A percentile compares a stretch with the other conserved stretches of the same genome.
These are phyloP conservation scores for Cyclophora punctaria DNA, from an alignment of 2,888 invertebrate species.

Conservation along the genomic window DNA sequence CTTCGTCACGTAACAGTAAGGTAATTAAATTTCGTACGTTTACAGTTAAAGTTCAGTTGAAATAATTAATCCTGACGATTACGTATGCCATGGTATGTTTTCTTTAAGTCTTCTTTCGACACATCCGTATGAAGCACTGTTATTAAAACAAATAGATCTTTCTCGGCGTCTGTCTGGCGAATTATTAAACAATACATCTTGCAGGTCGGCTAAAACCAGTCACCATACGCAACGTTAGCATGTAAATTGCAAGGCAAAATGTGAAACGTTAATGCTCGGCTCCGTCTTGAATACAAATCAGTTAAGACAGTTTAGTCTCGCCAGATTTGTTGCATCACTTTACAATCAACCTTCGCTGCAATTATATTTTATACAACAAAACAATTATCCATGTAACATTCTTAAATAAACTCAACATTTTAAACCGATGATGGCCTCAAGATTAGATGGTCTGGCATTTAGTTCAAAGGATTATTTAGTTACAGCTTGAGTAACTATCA, in stretches of 20 bases:
- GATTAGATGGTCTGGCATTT: too few species aligned
- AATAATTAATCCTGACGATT: too few species aligned
- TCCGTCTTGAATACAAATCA: conserved; percentile 26
- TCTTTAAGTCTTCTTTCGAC: conserved; percentile 5
- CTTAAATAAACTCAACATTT: too few species aligned
- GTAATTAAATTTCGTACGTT: conserved; percentile 22
- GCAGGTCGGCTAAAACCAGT: neutral
- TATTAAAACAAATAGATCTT: conserved; percentile 58
- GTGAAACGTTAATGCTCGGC: conserved; percentile 24
- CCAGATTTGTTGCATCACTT: conserved; percentile 23
- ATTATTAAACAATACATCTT: conserved; percentile 60
- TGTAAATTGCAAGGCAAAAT: conserved; percentile 16
- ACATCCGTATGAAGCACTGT: conserved; percentile 13
- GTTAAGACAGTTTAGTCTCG: conserved; percentile 15
- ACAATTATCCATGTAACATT: too few species aligned
- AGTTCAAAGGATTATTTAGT: too few species aligned
- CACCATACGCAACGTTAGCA: conserved; percentile 16
- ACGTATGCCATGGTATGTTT: too few species aligned
- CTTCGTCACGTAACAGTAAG: conserved; percentile 20
- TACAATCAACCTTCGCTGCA: conserved; percentile 20
- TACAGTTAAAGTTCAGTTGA: conserved; percentile 12
- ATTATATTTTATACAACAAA: conserved; percentile 9
- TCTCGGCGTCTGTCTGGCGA: conserved; percentile 35
- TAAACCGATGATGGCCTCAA: too few species aligned
- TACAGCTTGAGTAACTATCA: too few species aligned